Evolutionary conservation across 2,113 vertebrate genomes (phyloP).

Genomic region (Hippolais icterina): DNA sequence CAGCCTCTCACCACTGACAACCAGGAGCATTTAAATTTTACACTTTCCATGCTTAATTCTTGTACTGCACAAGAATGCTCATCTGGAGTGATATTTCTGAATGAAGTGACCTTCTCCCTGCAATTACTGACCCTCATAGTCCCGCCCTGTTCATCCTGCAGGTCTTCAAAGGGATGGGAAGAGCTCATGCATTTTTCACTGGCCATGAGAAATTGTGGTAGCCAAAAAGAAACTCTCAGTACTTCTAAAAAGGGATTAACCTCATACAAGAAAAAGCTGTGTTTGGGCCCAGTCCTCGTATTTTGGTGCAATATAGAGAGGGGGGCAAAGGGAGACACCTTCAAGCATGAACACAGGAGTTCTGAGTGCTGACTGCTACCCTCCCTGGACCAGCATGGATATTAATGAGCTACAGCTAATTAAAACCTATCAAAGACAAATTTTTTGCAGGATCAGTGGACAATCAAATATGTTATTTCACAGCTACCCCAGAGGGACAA

Average conservation of each 20-base stretch:
- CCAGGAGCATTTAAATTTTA: not conserved
- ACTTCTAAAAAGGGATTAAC: not conserved
- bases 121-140: not conserved
- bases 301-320: not conserved
- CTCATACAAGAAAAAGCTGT: not conserved
- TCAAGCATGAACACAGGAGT: not conserved
- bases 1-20: not conserved
- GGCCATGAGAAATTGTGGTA: not conserved
- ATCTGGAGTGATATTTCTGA: not conserved
- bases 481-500: not conserved
- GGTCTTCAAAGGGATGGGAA: not conserved
- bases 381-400: not conserved
- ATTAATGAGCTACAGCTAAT: not conserved
- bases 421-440: not conserved
- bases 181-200: not conserved
- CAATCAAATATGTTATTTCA: not conserved
- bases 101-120: not conserved
- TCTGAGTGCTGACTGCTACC: not conserved
- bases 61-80: not conserved
- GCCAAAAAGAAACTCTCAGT: not conserved
- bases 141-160: not conserved
- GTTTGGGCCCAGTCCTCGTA: not conserved
- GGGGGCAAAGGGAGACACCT: not conserved
- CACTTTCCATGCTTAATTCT: not conserved
- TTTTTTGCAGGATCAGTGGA: not conserved